Conservation (phyloP, 2,888 invertebrate species). For the Acleris literana region DNA sequence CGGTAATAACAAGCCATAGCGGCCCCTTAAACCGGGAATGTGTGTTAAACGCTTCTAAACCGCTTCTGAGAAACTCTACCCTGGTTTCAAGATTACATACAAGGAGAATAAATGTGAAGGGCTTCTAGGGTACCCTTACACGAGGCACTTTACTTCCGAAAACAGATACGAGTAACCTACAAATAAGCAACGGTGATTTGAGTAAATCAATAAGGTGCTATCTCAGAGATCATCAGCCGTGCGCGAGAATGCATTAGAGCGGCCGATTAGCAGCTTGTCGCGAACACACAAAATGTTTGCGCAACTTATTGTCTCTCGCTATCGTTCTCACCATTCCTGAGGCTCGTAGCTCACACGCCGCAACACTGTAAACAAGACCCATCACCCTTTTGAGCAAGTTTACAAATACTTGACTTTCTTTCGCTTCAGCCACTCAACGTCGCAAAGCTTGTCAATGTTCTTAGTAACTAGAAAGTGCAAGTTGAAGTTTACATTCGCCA, state of each 20-base stretch:
- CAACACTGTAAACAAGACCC: slow-evolving; percentile 43
- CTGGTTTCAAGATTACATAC: slow-evolving; percentile 34
- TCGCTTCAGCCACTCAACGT: slow-evolving; percentile 42
- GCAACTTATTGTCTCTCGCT: slow-evolving; percentile 46
- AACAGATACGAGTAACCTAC: not conserved
- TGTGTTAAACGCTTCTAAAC: slow-evolving; percentile 62
- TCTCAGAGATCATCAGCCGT: slow-evolving; percentile 37
- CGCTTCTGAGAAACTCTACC: slow-evolving; percentile 56
- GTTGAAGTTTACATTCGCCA: slow-evolving; percentile 43
- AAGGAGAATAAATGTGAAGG: slow-evolving; percentile 32
- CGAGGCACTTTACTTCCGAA: not conserved
- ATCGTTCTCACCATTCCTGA: slow-evolving; percentile 43
- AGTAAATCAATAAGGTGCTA: slow-evolving; percentile 21
- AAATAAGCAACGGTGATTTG: not conserved
- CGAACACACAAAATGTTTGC: slow-evolving; percentile 47
- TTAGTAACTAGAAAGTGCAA: slow-evolving; percentile 52
- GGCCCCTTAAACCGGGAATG: slow-evolving; percentile 61
- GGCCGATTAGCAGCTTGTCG: slow-evolving; percentile 47
- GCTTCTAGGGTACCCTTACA: slow-evolving; percentile 14
- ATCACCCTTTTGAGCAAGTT: slow-evolving; percentile 39
- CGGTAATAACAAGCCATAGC: slow-evolving; percentile 46
- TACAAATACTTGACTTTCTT: slow-evolving; percentile 46
- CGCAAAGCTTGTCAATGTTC: slow-evolving; percentile 43
- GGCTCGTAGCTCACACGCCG: slow-evolving; percentile 35
- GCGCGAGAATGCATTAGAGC: slow-evolving; percentile 41